A percentile compares a stretch with the other conserved stretches of the same genome.
Evolutionary conservation across 2,113 vertebrate species (phyloP).

Genomic region (Marmota monax): DNA sequence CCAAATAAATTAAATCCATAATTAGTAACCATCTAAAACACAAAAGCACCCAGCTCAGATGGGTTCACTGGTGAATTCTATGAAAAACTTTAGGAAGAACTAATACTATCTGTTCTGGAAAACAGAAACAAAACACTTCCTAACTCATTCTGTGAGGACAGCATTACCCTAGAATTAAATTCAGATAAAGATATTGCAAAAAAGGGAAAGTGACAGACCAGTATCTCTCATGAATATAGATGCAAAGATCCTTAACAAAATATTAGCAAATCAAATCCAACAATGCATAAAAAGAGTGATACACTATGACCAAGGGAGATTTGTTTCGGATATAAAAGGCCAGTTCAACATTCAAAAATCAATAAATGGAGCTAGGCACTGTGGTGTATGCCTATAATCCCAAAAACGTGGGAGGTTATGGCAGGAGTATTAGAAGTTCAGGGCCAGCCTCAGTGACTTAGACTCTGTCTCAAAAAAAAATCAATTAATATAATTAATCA

Average conservation of each 20-base stretch:
- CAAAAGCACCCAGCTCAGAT: neutral
- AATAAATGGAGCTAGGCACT: neutral
- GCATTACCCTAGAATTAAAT: slow-evolving; percentile 15
- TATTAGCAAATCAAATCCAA: neutral
- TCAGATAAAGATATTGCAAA: slow-evolving; percentile 13
- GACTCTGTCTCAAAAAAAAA: too few relatives aligned
- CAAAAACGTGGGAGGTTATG: too few relatives aligned
- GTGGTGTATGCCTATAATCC: too few relatives aligned
- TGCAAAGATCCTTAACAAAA: slow-evolving; percentile 13
- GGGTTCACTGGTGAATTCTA: neutral
- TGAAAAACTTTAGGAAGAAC: slow-evolving; percentile 31
- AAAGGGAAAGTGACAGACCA: slow-evolving; percentile 22
- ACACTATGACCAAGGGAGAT: neutral
- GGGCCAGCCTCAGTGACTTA: too few relatives aligned
- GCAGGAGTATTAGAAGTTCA: too few relatives aligned
- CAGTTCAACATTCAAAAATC: neutral
- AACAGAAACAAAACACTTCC: neutral
- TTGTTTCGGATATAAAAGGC: neutral
- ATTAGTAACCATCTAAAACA: slow-evolving; percentile 45
- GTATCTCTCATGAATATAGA: neutral
- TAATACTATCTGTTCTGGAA: slow-evolving; percentile 32
- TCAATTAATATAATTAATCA: neutral
- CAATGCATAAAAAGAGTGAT: neutral
- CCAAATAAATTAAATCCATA: slow-evolving; percentile 27
- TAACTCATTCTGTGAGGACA: slow-evolving; percentile 2